These are phyloP conservation scores for Spea hammondii DNA, from an alignment of 2,797 vertebrate species.

Conservation along the genomic window DNA sequence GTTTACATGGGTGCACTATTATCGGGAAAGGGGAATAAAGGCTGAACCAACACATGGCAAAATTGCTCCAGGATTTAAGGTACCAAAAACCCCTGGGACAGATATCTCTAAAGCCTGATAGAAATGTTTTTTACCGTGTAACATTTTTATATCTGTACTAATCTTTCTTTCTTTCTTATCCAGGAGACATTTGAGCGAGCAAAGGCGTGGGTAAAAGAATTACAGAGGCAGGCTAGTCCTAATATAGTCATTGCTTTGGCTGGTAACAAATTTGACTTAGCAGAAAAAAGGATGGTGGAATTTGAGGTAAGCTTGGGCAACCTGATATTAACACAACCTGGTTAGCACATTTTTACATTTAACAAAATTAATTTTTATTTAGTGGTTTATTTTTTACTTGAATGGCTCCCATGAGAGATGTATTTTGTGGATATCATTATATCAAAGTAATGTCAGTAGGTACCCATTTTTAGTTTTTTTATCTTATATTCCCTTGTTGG, in stretches of 20 bases:
- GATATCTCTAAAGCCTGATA: too few relatives aligned
- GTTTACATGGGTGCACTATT: too few relatives aligned
- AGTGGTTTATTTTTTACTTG: not conserved
- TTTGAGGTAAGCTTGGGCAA: constrained; percentile 65
- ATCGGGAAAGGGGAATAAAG: too few relatives aligned
- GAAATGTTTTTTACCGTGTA: too few relatives aligned
- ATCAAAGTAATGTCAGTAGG: too few relatives aligned
- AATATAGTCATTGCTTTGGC: constrained; percentile 83
- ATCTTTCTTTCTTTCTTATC: not conserved
- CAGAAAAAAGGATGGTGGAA: constrained; percentile 81
- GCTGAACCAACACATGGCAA: too few relatives aligned
- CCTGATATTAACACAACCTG: not conserved
- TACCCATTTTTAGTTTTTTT: too few relatives aligned
- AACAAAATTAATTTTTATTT: not conserved
- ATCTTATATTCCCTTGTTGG: too few relatives aligned
- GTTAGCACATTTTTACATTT: not conserved
- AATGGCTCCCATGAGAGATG: too few relatives aligned
- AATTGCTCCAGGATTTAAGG: too few relatives aligned
- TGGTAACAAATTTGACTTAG: constrained; percentile 80
- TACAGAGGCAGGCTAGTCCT: constrained; percentile 82
- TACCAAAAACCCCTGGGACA: too few relatives aligned
- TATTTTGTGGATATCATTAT: too few relatives aligned
- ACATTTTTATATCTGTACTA: not conserved
- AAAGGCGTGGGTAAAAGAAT: constrained; percentile 84
- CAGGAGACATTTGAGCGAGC: constrained; percentile 82